These are phyloP conservation scores for Hiodon alosoides DNA, from an alignment of 2,113 vertebrate species.

Conservation along the genomic window DNA sequence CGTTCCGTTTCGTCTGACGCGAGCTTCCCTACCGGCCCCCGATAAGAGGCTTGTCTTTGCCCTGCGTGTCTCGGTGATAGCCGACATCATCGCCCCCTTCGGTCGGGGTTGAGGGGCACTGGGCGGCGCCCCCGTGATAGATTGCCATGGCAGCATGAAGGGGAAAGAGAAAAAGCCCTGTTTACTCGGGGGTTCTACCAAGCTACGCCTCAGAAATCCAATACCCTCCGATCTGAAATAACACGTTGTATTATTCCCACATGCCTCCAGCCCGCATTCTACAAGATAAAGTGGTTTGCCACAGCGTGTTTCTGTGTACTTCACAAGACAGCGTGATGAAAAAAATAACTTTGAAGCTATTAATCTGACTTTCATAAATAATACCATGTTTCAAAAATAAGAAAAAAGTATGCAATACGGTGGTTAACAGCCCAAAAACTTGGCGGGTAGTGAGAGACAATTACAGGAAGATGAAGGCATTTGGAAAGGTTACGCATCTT, in stretches of 20 bases:
- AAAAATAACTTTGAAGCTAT: conserved; percentile 37
- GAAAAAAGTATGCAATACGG: conserved; percentile 39
- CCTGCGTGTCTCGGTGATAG: not conserved
- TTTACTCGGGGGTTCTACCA: conserved; percentile 28
- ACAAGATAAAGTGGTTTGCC: conserved; percentile 29
- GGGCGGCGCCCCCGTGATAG: not conserved
- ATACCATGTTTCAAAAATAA: conserved; percentile 28
- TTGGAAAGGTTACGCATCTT: conserved; percentile 43
- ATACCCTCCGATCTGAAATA: conserved; percentile 39
- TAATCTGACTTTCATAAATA: conserved; percentile 40
- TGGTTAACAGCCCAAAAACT: conserved; percentile 30
- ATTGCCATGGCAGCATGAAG: not conserved
- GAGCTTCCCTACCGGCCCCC: not conserved
- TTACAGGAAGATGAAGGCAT: conserved; percentile 51
- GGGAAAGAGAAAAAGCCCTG: not conserved
- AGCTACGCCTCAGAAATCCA: conserved; percentile 36
- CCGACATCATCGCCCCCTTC: not conserved
- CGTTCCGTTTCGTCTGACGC: too few species aligned
- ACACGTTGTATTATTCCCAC: conserved; percentile 32
- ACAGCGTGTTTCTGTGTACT: conserved; percentile 28
- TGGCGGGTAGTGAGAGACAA: conserved; percentile 42
- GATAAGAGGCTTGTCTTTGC: not conserved
- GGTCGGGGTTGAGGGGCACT: not conserved
- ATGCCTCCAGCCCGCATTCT: conserved; percentile 24
- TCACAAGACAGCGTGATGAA: conserved; percentile 39